Percentiles rank a stretch among this genome's conserved stretches.
These are phyloP conservation scores for Cordilura impudica DNA, from an alignment of 2,888 invertebrate genomes.

Conservation along the genomic window DNA sequence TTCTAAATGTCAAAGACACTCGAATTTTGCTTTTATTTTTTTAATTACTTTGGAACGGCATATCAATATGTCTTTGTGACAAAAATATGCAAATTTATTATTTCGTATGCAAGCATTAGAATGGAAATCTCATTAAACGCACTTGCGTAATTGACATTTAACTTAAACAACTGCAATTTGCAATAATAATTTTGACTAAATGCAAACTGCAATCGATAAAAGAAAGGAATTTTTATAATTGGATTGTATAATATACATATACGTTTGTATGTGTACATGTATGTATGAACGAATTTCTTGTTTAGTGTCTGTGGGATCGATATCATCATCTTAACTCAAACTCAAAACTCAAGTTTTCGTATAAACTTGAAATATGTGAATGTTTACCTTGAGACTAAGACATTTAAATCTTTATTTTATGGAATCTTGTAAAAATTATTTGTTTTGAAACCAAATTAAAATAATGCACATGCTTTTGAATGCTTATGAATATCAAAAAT, in stretches of 20 bases:
- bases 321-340: no score
- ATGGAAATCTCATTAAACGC: slow-evolving; percentile 37
- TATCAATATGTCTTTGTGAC: slow-evolving; percentile 1
- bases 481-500: slow-evolving; percentile 11
- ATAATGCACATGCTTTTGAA: not conserved
- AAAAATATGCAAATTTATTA: slow-evolving; percentile 17
- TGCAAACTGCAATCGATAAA: no score
- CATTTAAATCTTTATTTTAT: not conserved
- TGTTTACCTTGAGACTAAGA: slow-evolving; percentile 17
- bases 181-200: slow-evolving; percentile 8
- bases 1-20: slow-evolving; percentile 58
- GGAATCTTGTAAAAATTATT: not conserved
- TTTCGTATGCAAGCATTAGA: not conserved
- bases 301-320: no score
- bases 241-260: no score
- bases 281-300: no score
- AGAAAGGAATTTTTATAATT: no score
- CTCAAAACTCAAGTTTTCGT: no score
- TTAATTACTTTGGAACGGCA: slow-evolving; percentile 26
- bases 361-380: not conserved
- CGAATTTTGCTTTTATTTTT: slow-evolving; percentile 12
- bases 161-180: slow-evolving; percentile 8
- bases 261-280: no score
- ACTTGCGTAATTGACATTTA: slow-evolving; percentile 58
- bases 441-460: not conserved